Percentiles rank a stretch among this genome's conserved stretches.
Evolutionary conservation across 2,113 vertebrate species (phyloP).

Genomic region (Eulemur rufifrons): DNA sequence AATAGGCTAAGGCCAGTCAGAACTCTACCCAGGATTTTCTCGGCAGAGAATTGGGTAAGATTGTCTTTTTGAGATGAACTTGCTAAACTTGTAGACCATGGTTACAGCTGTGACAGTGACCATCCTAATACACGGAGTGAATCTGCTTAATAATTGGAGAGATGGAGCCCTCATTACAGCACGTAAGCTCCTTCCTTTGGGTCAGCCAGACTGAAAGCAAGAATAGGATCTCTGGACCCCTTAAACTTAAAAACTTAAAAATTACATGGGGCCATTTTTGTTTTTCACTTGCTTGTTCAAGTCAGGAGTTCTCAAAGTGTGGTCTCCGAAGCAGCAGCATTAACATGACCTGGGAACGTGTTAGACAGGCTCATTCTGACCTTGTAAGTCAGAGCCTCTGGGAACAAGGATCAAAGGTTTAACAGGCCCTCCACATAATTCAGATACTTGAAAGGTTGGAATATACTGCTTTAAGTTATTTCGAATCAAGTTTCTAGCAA

Average conservation of each 20-base stretch:
- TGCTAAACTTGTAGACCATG: neutral
- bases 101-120: neutral
- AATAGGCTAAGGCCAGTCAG: neutral
- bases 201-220: neutral
- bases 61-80: neutral
- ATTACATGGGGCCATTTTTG: neutral
- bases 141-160: neutral
- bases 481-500: neutral
- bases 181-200: too few species aligned
- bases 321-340: neutral
- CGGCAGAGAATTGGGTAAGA: neutral
- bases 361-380: neutral
- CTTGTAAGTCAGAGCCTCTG: neutral
- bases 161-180: neutral
- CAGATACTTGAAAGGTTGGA: neutral
- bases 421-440: neutral
- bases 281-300: neutral
- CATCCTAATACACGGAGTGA: neutral
- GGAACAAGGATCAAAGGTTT: neutral
- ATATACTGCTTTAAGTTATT: neutral
- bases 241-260: constrained; percentile 1
- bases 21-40: neutral
- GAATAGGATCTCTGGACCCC: neutral
- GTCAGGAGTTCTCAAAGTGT: neutral
- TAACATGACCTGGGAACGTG: neutral